A percentile compares a stretch with the other conserved stretches of the same genome.
phyloP scores from a whole-genome alignment of 1,140 invertebrate genomes.

The Pinna nobilis region DNA sequence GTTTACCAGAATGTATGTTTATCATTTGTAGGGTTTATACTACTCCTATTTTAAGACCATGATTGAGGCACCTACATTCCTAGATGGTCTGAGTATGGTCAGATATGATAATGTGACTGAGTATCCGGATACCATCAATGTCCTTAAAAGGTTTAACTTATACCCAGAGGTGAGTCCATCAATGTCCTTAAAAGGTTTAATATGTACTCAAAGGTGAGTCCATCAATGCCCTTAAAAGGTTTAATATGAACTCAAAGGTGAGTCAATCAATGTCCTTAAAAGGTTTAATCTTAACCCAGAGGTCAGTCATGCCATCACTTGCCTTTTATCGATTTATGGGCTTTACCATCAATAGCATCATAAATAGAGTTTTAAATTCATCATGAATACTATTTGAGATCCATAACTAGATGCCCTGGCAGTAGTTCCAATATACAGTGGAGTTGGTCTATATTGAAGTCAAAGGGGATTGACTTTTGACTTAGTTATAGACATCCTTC shows the following conservation, averaged over 20 bases:
- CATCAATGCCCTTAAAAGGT: constrained; percentile 78
- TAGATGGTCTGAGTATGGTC: constrained; percentile 80
- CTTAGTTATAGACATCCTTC: too few relatives aligned
- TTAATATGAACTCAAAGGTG: constrained; percentile 89
- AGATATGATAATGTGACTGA: constrained; percentile 87
- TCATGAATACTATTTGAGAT: too few relatives aligned
- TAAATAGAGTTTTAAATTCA: too few relatives aligned
- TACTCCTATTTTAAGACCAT: constrained; percentile 91
- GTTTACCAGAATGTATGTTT: neutral
- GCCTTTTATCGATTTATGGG: neutral
- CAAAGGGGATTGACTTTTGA: too few relatives aligned
- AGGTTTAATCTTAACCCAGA: constrained; percentile 90
- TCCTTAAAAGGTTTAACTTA: constrained; percentile 87
- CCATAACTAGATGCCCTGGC: too few relatives aligned
- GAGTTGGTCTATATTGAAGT: too few relatives aligned
- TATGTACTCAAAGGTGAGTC: constrained; percentile 86
- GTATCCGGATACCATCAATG: constrained; percentile 86
- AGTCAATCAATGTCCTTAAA: constrained; percentile 86
- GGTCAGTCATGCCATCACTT: too few relatives aligned
- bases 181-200: constrained; percentile 83
- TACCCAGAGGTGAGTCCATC: constrained; percentile 83
- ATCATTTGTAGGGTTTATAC: constrained; percentile 84
- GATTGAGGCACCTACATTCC: constrained; percentile 81
- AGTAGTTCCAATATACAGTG: too few relatives aligned
- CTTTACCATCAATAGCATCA: neutral